These are phyloP conservation scores for Drosophila paracracens DNA, from an alignment of 2,888 invertebrate genomes.

Conservation along the genomic window DNA sequence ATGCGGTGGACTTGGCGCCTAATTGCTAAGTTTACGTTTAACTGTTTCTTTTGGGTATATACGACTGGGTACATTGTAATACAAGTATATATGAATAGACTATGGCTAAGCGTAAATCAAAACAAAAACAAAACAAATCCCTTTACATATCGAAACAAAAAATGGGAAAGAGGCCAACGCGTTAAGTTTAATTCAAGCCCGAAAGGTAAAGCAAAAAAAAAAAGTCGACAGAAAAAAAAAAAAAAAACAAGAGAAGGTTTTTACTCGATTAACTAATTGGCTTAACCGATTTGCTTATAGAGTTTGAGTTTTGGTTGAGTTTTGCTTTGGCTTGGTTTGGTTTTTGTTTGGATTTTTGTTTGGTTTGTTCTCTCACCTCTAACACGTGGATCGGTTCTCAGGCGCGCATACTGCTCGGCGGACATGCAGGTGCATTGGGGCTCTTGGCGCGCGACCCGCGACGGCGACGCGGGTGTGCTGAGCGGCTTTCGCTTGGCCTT, in stretches of 20 bases:
- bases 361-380: conserved; percentile 79
- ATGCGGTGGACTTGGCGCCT: conserved; percentile 63
- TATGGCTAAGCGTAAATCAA: conserved; percentile 40
- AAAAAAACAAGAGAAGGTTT: conserved; percentile 2
- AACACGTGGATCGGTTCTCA: conserved; percentile 87
- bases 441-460: conserved; percentile 89
- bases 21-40: conserved; percentile 40
- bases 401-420: conserved; percentile 94
- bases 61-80: conserved; percentile 31
- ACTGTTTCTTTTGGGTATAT: conserved; percentile 42
- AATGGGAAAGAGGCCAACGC: conserved; percentile 17
- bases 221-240: conserved; percentile 1
- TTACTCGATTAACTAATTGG: conserved; percentile 22
- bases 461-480: conserved; percentile 97
- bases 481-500: conserved; percentile 95
- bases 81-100: conserved; percentile 26
- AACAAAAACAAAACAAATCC: background rate
- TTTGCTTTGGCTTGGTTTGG: conserved; percentile 19
- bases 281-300: conserved; percentile 39
- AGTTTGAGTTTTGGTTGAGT: conserved; percentile 17
- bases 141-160: background rate
- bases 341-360: conserved; percentile 31
- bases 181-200: conserved; percentile 15
- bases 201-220: conserved; percentile 21
- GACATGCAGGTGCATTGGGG: conserved; percentile 98